Evolutionary conservation across 1,140 invertebrate species (phyloP), one percentile per base, ranked within the genome.

Genomic region (Aphelinus certus): DNA sequence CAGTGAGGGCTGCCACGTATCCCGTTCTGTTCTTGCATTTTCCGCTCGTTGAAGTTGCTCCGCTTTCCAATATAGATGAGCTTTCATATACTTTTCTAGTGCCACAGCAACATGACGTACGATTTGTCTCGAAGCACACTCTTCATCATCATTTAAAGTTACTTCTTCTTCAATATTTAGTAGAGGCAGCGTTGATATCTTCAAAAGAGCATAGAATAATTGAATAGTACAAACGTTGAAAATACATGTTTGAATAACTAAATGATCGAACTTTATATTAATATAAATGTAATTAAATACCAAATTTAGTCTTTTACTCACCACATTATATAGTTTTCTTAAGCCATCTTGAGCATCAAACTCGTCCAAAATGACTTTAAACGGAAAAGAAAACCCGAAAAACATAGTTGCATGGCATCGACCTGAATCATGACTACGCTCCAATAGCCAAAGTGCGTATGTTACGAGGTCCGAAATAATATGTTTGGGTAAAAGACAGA

Each of bases 381-480:
- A 99, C 70, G 96, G 94, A 86, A 98, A 98, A 4, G 95, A 94
- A 69, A 97, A 90, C 0, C 95, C 94, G 84, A 99, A 98, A 85
- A 99, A 99, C 96, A 99, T 98, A 7, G 96, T 96, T 1, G 97
- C 96, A 88, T 98, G 96, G 83, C 96, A 98, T 76, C 96, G 89
- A 53, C 97, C 97, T 0, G 96, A 98, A 86, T 98, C 95, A 83
- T 99, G 97, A 43, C 96, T 98, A 81, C 96, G 96, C 83, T 98
- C 97, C 48, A 99, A 84, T 46, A 99, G 87, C 97, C 97, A 99
- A 1, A 99, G 86, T 0, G 94, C 93, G 85, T 98, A 97, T 71
- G 91, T 93, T 10, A 97, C 95, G 46, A 97, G 85, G 82, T 95
- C 93, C 2, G 90, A 89, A 6, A 98, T 90, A 1, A 95, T 90